These are phyloP conservation scores for Hetaerina americana DNA, from an alignment of 1,140 invertebrate genomes.

Conservation along the genomic window DNA sequence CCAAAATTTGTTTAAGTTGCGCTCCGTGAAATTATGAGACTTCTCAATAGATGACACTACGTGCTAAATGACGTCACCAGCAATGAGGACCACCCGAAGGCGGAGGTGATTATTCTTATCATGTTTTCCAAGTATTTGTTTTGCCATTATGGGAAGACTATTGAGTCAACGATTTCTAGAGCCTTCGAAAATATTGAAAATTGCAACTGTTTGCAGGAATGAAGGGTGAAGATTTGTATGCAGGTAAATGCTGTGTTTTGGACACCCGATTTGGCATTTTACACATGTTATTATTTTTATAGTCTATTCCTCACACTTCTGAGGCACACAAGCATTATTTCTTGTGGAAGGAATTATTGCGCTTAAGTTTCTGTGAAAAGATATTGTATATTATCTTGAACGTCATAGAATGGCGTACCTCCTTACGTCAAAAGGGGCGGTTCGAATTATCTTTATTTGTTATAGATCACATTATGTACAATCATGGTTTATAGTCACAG, in stretches of 20 bases:
- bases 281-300: background rate
- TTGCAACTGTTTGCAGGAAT: background rate
- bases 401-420: too few species aligned
- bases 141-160: background rate
- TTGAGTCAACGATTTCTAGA: background rate
- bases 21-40: background rate
- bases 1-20: too few species aligned
- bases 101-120: background rate
- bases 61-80: background rate
- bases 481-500: too few species aligned
- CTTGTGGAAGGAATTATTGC: too few species aligned
- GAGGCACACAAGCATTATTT: too few species aligned
- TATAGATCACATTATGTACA: too few species aligned
- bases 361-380: too few species aligned
- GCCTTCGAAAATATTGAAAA: background rate
- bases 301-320: too few species aligned
- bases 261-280: background rate
- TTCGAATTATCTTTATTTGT: too few species aligned
- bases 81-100: background rate
- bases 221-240: background rate
- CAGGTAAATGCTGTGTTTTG: background rate
- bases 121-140: background rate
- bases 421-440: too few species aligned
- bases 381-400: too few species aligned
- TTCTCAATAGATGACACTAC: background rate